Conservation (phyloP, 1,140 invertebrate genomes). For the Drosophila eugracilis region DNA sequence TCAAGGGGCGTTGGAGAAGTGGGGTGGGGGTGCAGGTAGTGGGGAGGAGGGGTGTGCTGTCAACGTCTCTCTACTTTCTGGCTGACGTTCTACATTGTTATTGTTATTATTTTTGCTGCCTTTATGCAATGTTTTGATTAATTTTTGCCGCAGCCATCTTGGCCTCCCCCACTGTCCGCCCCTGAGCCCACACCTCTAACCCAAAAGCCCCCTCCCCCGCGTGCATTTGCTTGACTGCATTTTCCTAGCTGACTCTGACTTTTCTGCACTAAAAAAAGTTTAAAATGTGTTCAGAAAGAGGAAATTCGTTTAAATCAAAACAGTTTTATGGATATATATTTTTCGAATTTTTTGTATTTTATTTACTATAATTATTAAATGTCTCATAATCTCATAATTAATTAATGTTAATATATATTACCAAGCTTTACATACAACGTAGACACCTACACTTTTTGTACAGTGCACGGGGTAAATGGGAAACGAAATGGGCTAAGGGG, state of each 20-base stretch:
- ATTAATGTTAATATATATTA: neutral
- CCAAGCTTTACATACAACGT: neutral
- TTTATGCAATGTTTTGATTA: slow-evolving; percentile 83
- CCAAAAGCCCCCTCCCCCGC: slow-evolving; percentile 16
- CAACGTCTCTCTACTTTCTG: slow-evolving; percentile 76
- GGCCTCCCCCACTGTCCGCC: neutral
- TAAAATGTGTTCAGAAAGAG: too few relatives aligned
- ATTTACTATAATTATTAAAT: too few relatives aligned
- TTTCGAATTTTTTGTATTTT: too few relatives aligned
- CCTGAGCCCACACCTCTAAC: slow-evolving; percentile 10
- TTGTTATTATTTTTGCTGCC: slow-evolving; percentile 83
- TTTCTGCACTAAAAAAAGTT: slow-evolving; percentile 2
- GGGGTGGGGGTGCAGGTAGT: neutral
- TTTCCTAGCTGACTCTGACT: slow-evolving; percentile 44
- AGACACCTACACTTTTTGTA: neutral
- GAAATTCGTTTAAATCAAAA: too few relatives aligned
- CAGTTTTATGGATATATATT: too few relatives aligned
- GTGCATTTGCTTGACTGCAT: slow-evolving; percentile 77
- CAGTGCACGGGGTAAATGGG: slow-evolving; percentile 3
- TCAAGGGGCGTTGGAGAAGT: neutral
- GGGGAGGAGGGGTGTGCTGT: slow-evolving; percentile 37
- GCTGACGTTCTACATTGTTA: slow-evolving; percentile 80
- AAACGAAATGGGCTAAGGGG: neutral
- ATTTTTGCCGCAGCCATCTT: slow-evolving; percentile 75
- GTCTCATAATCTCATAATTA: neutral